These are phyloP conservation scores for Pseudocheirus occidentalis DNA, from an alignment of 2,797 vertebrate genomes.

Conservation along the genomic window DNA sequence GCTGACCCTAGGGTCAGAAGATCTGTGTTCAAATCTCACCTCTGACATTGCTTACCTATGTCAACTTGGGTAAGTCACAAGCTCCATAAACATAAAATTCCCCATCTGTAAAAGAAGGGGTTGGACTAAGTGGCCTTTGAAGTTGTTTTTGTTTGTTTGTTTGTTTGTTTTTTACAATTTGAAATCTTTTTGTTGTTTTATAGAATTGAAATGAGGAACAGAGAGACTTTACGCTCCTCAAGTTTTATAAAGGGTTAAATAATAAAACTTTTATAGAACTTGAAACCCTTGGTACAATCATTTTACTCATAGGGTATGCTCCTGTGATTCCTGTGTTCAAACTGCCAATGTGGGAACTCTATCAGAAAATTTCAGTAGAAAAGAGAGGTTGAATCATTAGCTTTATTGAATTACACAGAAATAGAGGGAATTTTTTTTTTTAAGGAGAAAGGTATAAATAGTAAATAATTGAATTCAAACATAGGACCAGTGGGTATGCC, in stretches of 20 bases:
- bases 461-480: conserved; percentile 59
- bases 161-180: neutral
- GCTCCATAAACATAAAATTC: neutral
- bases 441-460: neutral
- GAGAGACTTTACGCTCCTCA: conserved; percentile 34
- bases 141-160: too few relatives aligned
- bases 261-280: conserved; percentile 36
- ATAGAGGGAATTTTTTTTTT: conserved; percentile 30
- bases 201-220: conserved; percentile 23
- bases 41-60: neutral
- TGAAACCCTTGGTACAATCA: conserved; percentile 10
- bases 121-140: neutral
- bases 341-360: neutral
- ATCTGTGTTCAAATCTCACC: neutral
- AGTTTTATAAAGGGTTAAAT: conserved; percentile 42
- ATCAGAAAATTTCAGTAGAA: conserved; percentile 29
- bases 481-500: conserved; percentile 19
- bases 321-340: neutral
- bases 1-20: neutral
- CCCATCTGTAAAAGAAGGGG: neutral
- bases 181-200: neutral
- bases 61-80: neutral
- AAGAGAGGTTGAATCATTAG: conserved; percentile 29
- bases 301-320: neutral
- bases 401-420: conserved; percentile 13